A percentile compares a stretch with the other conserved stretches of the same genome.
phyloP scores from a whole-genome alignment of 2,113 vertebrate species.

The Phaetusa simplex region DNA sequence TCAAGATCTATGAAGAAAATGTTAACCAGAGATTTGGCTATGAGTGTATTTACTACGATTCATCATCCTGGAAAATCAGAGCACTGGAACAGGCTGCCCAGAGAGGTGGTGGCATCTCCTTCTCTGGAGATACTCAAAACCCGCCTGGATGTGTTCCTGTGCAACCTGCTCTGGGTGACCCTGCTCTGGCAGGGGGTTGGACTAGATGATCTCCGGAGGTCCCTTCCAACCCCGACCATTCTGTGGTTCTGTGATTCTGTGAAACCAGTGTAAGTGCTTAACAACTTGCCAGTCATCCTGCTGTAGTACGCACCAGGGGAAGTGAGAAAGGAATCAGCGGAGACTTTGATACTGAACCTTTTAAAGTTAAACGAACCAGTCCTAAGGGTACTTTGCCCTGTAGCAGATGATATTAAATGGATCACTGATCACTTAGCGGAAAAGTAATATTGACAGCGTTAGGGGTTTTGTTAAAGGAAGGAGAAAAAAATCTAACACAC shows the following conservation, averaged over 20 bases:
- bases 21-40: neutral
- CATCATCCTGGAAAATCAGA: neutral
- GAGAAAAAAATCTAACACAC: neutral
- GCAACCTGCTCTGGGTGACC: no score
- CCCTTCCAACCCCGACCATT: no score
- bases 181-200: no score
- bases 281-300: neutral
- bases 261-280: neutral
- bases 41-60: neutral
- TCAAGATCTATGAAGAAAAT: neutral
- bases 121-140: no score
- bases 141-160: no score
- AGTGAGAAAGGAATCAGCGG: neutral
- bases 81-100: no score
- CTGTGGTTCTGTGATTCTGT: no score
- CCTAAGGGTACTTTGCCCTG: neutral
- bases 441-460: neutral
- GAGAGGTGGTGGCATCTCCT: no score
- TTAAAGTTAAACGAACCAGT: neutral
- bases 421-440: neutral
- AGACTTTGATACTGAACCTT: neutral
- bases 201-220: no score
- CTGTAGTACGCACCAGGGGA: neutral
- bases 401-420: neutral
- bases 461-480: neutral